A percentile compares a stretch with the other conserved stretches of the same genome.
Conservation (phyloP, 37 sponge, comb jelly and placozoan species). For the Petrosia ficiformis region DNA sequence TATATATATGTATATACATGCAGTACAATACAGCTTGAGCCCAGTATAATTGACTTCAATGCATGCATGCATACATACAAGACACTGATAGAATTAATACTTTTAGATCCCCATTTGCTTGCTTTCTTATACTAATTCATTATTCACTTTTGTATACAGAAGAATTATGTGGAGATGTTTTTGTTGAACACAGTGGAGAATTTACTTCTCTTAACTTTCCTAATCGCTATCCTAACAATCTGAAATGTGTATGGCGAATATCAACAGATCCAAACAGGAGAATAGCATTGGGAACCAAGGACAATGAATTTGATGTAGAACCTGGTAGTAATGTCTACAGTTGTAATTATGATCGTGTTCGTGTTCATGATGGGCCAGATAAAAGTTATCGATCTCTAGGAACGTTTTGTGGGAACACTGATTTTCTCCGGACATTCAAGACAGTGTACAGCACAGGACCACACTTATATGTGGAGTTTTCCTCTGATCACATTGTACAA, state of each 20-base stretch:
- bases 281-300: conserved; percentile 39
- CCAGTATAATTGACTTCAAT: no score
- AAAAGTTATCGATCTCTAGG: conserved; percentile 1
- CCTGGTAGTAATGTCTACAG: conserved; percentile 18
- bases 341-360: conserved; percentile 34
- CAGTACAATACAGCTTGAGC: no score
- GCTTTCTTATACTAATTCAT: no score
- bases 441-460: conserved; percentile 38
- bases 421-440: conserved; percentile 7
- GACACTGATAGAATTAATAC: no score
- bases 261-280: conserved; percentile 49
- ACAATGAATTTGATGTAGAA: conserved; percentile 23
- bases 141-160: no score
- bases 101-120: no score
- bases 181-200: conserved; percentile 18
- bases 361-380: conserved; percentile 32
- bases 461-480: conserved; percentile 40
- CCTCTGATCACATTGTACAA: background rate
- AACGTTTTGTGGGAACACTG: conserved; percentile 8
- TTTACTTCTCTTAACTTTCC: conserved; percentile 12
- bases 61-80: no score
- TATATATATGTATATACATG: no score
- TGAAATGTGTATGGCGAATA: conserved; percentile 59
- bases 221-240: background rate
- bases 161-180: conserved; percentile 43